Evolutionary conservation across 2,797 vertebrate genomes (phyloP).

Genomic region (Chloroceryle amazona): DNA sequence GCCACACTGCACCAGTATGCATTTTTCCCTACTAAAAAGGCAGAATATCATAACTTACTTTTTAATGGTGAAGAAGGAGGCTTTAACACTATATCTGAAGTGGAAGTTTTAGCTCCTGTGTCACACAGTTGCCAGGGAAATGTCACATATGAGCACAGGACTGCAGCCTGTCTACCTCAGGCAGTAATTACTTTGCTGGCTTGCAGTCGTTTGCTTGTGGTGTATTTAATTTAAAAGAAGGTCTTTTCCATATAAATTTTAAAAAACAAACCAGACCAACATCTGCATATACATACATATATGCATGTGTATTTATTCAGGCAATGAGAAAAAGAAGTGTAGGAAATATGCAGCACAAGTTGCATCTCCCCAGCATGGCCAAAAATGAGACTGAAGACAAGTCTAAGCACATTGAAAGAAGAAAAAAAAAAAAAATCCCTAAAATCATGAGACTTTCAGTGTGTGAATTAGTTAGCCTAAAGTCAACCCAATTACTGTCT

Average conservation of each 20-base stretch:
- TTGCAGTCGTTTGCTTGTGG: background rate
- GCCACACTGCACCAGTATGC: background rate
- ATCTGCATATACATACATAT: background rate
- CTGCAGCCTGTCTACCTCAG: background rate
- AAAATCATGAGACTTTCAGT: background rate
- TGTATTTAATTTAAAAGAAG: background rate
- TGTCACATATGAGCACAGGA: background rate
- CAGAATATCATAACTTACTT: background rate
- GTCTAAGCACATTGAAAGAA: background rate
- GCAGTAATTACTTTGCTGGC: background rate
- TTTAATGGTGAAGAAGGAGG: background rate
- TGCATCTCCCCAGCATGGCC: background rate
- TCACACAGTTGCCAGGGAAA: background rate
- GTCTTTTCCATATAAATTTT: background rate
- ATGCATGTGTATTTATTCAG: background rate
- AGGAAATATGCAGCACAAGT: background rate
- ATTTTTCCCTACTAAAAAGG: background rate
- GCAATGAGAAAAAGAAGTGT: background rate
- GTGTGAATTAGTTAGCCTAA: slow-evolving; percentile 28
- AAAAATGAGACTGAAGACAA: background rate
- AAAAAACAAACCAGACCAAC: background rate
- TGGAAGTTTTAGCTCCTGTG: background rate
- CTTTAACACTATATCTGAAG: background rate
- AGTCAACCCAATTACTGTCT: slow-evolving; percentile 51
- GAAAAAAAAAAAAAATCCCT: background rate